A percentile compares a stretch with the other conserved stretches of the same genome.
Evolutionary conservation across 2,113 vertebrate genomes (phyloP).

Genomic region (Pterocles orientalis): DNA sequence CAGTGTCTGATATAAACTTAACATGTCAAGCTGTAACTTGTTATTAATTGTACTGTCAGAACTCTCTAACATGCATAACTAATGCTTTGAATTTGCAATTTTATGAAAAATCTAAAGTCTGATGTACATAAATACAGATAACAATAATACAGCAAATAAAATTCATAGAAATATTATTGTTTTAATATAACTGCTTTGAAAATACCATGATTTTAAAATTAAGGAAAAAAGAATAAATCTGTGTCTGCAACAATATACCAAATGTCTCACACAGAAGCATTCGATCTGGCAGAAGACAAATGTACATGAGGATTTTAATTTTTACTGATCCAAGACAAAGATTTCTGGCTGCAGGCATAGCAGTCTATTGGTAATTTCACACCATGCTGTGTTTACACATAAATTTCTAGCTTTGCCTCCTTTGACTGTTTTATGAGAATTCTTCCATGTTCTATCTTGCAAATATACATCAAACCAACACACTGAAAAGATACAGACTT

Average conservation of each 20-base stretch:
- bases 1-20: not conserved
- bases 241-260: not conserved
- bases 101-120: not conserved
- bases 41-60: not conserved
- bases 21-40: not conserved
- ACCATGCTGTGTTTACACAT: constrained; percentile 2
- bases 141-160: not conserved
- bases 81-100: not conserved
- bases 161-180: not conserved
- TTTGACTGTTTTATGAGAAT: constrained; percentile 45
- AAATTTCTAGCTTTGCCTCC: constrained; percentile 13
- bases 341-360: constrained; percentile 13
- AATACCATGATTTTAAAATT: not conserved
- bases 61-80: not conserved
- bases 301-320: not conserved
- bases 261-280: not conserved
- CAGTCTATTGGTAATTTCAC: constrained; percentile 35
- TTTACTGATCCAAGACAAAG: constrained; percentile 24
- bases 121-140: not conserved
- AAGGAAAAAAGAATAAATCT: not conserved
- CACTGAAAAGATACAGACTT: not conserved
- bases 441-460: not conserved
- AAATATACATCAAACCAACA: constrained; percentile 10
- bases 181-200: not conserved
- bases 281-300: constrained; percentile 12